These are phyloP conservation scores for Pangasius macronema DNA, from an alignment of 2,797 vertebrate genomes.

Conservation along the genomic window DNA sequence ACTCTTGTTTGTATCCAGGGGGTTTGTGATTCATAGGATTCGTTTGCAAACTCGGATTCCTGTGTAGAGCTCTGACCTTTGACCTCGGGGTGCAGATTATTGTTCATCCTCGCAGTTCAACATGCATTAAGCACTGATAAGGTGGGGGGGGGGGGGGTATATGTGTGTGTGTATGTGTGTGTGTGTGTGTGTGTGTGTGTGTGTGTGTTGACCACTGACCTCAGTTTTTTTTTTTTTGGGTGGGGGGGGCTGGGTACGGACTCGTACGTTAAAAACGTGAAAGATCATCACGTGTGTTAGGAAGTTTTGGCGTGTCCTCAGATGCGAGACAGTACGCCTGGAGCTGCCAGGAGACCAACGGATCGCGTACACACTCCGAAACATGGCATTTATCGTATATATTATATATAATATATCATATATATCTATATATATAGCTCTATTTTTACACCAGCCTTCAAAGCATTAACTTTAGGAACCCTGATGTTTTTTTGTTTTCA, in stretches of 20 bases:
- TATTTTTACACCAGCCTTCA: slow-evolving; percentile 56
- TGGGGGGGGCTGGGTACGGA: background rate
- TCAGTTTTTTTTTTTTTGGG: background rate
- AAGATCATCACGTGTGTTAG: background rate
- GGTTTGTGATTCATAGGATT: background rate
- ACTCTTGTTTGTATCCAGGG: slow-evolving; percentile 15
- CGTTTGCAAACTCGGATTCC: background rate
- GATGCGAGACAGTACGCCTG: background rate
- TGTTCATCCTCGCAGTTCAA: slow-evolving; percentile 9
- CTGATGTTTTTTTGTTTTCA: slow-evolving; percentile 4
- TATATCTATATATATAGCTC: slow-evolving; percentile 5
- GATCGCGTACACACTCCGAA: background rate
- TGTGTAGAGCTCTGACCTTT: slow-evolving; percentile 9
- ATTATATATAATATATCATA: background rate
- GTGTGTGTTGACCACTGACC: slow-evolving; percentile 15
- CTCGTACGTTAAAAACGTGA: background rate
- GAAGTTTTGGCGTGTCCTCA: background rate
- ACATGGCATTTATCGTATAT: background rate
- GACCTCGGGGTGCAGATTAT: slow-evolving; percentile 23
- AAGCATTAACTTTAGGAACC: slow-evolving; percentile 40
- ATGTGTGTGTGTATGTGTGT: background rate
- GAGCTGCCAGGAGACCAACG: background rate
- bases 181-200: background rate
- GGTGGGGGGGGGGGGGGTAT: too few species aligned
- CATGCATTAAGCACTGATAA: slow-evolving; percentile 22